A percentile compares a stretch with the other conserved stretches of the same genome.
Evolutionary conservation across 2,797 vertebrate species (phyloP).

Genomic region (Notolepis coatsorum): DNA sequence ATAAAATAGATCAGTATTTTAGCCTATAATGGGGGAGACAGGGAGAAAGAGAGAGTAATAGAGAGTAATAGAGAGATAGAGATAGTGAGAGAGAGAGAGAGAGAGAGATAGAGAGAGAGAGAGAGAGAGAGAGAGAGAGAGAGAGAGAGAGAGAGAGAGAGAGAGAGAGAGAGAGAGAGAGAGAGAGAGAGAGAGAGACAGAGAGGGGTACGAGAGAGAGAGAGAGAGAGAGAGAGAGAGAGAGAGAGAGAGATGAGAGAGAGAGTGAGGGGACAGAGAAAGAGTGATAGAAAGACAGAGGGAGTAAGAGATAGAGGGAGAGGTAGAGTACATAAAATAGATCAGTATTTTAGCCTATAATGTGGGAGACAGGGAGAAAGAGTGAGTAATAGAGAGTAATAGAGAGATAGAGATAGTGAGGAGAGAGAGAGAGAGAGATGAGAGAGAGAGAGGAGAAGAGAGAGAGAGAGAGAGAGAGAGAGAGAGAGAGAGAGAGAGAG

Average conservation of each 20-base stretch:
- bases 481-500: background rate
- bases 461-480: too few species aligned
- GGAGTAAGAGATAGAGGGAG: slow-evolving; percentile 1
- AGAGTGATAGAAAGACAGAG: slow-evolving; percentile 1
- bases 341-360: slow-evolving; percentile 30
- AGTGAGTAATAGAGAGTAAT: background rate
- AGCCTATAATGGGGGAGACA: slow-evolving; percentile 16
- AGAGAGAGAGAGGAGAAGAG: too few species aligned
- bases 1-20: slow-evolving; percentile 30
- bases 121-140: too few species aligned
- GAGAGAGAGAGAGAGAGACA: background rate
- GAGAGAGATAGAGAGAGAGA: too few species aligned
- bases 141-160: background rate
- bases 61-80: background rate
- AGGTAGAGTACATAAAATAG: too few species aligned
- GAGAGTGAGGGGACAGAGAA: background rate
- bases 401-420: too few species aligned
- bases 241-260: background rate
- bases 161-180: background rate
- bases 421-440: too few species aligned
- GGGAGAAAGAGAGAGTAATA: background rate
- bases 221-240: background rate
- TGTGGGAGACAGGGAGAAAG: background rate
- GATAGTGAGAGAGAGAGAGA: too few species aligned
- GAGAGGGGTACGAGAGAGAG: too few species aligned